Evolutionary conservation across 2,888 invertebrate genomes (phyloP), one percentile per base, ranked within the genome.

Genomic region (Meiosimyza decipiens): DNA sequence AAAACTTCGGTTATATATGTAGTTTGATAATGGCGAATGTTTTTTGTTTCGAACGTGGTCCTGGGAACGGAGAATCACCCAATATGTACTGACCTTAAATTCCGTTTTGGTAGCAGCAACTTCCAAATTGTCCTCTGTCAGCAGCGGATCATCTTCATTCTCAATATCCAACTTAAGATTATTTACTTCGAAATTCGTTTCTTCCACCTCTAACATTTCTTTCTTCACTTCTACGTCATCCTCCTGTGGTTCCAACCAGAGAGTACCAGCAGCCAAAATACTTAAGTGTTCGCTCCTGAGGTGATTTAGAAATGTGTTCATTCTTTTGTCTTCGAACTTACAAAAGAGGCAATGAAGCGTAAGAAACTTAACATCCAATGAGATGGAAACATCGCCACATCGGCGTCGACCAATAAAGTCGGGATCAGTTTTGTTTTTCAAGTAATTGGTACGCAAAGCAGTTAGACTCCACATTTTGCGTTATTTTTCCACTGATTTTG

Each of bases 351-450:
- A 65, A 15, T 65, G 22, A 0, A 65, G 6, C 3, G 13, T 65
- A 3, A 65, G 65, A 52, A 52, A 50, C n/a, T 22, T 11, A 6
- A 52, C 51, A 52, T n/a, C 15, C 16, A 65, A 33, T 15, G 65
- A 52, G 52, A 65, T 13, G 9, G 52, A 22, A 22, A 65, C 52
- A 22, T 65, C 52, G 5, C 51, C 65, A 49, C 65, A 65, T 65
- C 52, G 50, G 5, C 65, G 18, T 28, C 12, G 40, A 1, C 40
- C 40, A 40, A 40, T 40, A 2, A 40, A 40, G 40, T 40, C 40
- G 40, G 40, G 40, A 40, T 40, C 40, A 40, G 40, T 40, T 28
- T 2, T 4, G 28, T 28, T 28, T 28, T 28, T 18, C 55, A 18
- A 55, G 28, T 18, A 5, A 28, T 18, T 6, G 18, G n/a, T 50